These are phyloP conservation scores for Erinaceus europaeus DNA, from an alignment of 2,113 vertebrate genomes.

Conservation along the genomic window DNA sequence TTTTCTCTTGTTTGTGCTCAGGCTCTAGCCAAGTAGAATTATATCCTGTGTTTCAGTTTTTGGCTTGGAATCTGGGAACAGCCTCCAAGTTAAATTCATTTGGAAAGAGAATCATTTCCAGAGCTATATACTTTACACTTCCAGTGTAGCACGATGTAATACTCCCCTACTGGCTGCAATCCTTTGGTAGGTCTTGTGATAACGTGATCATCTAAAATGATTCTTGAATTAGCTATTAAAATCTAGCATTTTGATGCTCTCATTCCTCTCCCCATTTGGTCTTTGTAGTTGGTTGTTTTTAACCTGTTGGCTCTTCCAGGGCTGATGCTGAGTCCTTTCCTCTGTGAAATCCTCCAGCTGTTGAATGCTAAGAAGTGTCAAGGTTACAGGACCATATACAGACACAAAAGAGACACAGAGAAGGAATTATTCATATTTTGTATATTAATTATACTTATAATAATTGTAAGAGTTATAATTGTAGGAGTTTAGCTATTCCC, in stretches of 20 bases:
- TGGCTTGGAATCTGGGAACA: not conserved
- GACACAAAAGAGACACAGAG: not conserved
- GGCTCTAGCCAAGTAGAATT: not conserved
- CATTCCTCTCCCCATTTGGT: not conserved
- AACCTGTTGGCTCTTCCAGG: not conserved
- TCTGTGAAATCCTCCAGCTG: not conserved
- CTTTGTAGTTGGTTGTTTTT: not conserved
- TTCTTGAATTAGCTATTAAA: slow-evolving; percentile 11
- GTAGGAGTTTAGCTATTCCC: too few species aligned
- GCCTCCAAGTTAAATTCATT: not conserved
- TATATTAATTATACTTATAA: not conserved
- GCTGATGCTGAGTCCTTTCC: not conserved
- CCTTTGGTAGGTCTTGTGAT: not conserved
- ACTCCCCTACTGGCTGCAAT: not conserved
- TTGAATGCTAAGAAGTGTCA: not conserved
- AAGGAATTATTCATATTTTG: not conserved
- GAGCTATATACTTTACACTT: not conserved
- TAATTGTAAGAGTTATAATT: not conserved
- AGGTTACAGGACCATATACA: not conserved
- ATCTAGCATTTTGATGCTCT: not conserved
- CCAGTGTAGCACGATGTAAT: fast-evolving
- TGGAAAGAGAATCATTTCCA: not conserved
- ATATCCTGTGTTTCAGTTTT: not conserved
- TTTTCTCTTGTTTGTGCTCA: not conserved
- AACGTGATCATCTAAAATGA: slow-evolving; percentile 2